Conservation (phyloP, 2,113 vertebrate species). For the Elgaria multicarinata region DNA sequence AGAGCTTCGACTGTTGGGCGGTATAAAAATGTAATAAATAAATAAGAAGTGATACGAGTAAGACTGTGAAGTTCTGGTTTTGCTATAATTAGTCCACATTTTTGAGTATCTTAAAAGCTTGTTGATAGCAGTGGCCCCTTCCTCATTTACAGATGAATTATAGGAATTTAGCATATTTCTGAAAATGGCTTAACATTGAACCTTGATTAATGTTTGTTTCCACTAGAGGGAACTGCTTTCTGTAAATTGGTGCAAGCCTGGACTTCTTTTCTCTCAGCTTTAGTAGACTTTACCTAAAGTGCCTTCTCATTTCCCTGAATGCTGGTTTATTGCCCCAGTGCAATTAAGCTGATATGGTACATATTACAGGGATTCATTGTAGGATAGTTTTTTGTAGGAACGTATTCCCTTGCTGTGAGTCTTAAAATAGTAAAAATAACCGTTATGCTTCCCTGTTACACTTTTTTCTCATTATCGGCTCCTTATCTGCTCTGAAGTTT, state of each 20-base stretch:
- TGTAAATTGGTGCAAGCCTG: background rate
- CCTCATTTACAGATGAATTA: background rate
- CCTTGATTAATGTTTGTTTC: background rate
- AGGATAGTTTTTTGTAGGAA: background rate
- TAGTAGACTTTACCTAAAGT: background rate
- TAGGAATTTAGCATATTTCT: background rate
- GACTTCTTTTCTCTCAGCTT: background rate
- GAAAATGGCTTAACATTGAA: background rate
- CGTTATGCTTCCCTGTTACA: background rate
- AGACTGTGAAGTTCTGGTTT: background rate
- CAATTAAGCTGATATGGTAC: background rate
- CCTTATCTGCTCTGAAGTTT: background rate
- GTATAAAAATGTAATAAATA: too few relatives aligned
- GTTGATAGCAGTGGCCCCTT: background rate
- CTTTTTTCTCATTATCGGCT: background rate
- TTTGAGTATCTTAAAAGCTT: background rate
- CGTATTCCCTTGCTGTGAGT: background rate
- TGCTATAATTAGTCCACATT: background rate
- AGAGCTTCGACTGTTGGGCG: too few relatives aligned
- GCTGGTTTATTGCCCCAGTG: background rate
- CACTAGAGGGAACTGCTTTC: constrained; percentile 2
- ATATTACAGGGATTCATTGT: background rate
- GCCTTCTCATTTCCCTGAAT: background rate
- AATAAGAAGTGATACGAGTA: background rate
- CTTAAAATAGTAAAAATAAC: background rate